Evolutionary conservation across 2,888 invertebrate genomes (phyloP), one percentile per base, ranked within the genome.

Genomic region (Cactoblastis cactorum): DNA sequence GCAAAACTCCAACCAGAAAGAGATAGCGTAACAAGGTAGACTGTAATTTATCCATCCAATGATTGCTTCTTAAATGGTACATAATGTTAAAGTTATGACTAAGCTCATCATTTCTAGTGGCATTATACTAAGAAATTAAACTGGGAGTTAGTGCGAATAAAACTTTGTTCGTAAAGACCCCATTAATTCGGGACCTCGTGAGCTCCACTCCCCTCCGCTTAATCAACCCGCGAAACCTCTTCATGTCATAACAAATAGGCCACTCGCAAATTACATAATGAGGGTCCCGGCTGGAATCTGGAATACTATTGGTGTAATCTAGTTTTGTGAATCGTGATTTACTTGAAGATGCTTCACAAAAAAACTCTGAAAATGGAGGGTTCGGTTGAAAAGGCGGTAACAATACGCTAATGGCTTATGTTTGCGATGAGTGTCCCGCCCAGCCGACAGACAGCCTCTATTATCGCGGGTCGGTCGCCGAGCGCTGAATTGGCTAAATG

Each of bases 401-500:
- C 83, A 86, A 85, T 85, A 83, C 83, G 79, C 77, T 85, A 86
- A 86, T 85, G 85, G 84, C 79, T 84, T 82, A 80, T 86, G 83
- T 85, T 88, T 85, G 80, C 78, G 77, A 80, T 80, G 79, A 81
- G 77, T 79, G 83, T 79, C 83, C 84, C 76, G 78, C 74, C 74
- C 77, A 74, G 80, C 77, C 82, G 79, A 82, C 83, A 79, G 79
- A 82, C 83, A 79, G 79, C 80, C 79, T 80, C 79, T 81, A 83
- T 87, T 86, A 87, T 86, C 77, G 73, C 74, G 71, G 71, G 51
- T 65, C 70, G 74, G 72, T 69, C 75, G 74, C 76, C 77, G 83
- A 79, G 79, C 81, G 80, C 81, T 87, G 86, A 85, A 87, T 86
- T 86, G 84, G 82, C 84, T 84, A 83, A 88, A 87, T 86, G 83